phyloP scores from a whole-genome alignment of 2,797 vertebrate species.

The Margarornis squamiger region DNA sequence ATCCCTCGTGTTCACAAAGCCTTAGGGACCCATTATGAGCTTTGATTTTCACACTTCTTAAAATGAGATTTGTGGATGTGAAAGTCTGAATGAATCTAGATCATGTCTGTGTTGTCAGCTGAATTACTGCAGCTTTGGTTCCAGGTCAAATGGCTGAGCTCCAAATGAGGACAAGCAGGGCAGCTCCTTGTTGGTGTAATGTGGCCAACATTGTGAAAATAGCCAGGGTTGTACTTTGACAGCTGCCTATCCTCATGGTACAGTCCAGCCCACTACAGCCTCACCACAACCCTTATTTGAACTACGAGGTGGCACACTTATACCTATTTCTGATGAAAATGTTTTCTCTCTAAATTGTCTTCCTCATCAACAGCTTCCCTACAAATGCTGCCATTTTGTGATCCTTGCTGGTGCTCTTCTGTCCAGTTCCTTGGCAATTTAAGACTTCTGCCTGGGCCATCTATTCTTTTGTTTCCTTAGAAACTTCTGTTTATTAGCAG shows the following conservation, averaged over 20 bases:
- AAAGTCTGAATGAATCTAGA: background rate
- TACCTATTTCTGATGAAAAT: background rate
- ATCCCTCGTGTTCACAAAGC: background rate
- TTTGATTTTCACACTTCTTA: background rate
- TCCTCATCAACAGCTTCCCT: background rate
- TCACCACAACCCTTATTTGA: background rate
- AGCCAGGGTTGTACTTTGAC: background rate
- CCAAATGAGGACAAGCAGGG: background rate
- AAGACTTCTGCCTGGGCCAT: background rate
- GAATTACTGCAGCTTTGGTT: background rate
- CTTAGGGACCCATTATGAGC: background rate
- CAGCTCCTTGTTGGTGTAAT: background rate
- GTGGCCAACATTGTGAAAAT: background rate
- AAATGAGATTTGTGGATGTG: background rate
- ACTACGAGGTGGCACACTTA: background rate
- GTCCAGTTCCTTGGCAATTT: background rate
- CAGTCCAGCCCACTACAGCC: background rate
- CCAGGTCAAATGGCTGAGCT: background rate
- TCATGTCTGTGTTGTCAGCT: accelerated
- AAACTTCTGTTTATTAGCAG: background rate
- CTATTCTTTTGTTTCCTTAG: background rate
- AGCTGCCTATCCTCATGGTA: background rate
- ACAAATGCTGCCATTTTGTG: background rate
- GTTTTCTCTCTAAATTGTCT: background rate
- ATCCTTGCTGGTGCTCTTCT: background rate